These are phyloP conservation scores for Caloenas nicobarica DNA, from an alignment of 2,113 vertebrate genomes.

Conservation along the genomic window DNA sequence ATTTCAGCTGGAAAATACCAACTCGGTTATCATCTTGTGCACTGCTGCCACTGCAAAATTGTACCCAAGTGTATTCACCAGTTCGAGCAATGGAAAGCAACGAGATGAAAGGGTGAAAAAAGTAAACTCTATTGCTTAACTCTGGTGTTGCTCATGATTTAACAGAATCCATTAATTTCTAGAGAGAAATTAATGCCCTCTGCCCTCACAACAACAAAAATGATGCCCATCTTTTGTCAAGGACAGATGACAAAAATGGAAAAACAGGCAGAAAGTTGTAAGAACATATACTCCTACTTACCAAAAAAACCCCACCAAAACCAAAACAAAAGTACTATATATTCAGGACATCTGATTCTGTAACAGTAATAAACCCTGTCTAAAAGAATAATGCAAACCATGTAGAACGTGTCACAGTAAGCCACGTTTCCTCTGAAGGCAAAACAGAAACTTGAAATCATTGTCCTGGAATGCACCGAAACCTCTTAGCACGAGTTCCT, in stretches of 20 bases:
- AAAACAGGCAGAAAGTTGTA: background rate
- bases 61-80: background rate
- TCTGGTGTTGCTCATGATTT: background rate
- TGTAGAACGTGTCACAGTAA: background rate
- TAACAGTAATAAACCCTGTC: background rate
- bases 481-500: constrained; percentile 16
- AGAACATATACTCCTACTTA: background rate
- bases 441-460: constrained; percentile 33
- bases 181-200: background rate
- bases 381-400: background rate
- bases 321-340: background rate
- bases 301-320: background rate
- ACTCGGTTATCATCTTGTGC: background rate
- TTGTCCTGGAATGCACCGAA: constrained; percentile 30
- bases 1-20: background rate
- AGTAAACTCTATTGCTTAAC: background rate
- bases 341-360: background rate
- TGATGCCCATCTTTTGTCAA: background rate
- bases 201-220: background rate
- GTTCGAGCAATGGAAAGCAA: background rate
- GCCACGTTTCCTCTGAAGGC: background rate
- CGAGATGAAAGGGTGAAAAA: background rate
- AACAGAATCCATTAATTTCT: background rate
- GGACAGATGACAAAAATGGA: background rate
- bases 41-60: background rate